Evolutionary conservation across 2,113 vertebrate genomes (phyloP).

Genomic region (Otocyon megalotis): DNA sequence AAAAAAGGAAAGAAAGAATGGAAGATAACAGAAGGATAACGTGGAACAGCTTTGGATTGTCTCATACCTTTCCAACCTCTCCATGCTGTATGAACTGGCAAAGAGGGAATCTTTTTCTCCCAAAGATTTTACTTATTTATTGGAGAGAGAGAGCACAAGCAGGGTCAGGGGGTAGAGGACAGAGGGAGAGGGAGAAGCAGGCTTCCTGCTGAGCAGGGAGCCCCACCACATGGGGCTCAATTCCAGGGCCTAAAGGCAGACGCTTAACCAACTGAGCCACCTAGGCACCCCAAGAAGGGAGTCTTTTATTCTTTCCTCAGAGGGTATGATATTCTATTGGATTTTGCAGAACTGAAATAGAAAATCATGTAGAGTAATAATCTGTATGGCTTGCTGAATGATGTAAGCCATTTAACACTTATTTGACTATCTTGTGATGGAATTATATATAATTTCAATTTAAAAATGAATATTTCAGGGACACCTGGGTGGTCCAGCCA

Average conservation of each 20-base stretch:
- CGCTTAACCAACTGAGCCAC: neutral
- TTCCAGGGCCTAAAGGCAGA: neutral
- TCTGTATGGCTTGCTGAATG: neutral
- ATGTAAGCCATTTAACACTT: neutral
- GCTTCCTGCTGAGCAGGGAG: too few species aligned
- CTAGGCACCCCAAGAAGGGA: neutral
- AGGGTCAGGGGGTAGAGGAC: neutral
- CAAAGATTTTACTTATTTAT: neutral
- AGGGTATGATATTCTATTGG: neutral
- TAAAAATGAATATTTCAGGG: neutral
- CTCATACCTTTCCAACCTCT: neutral
- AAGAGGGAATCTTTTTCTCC: neutral
- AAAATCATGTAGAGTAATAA: conserved; percentile 5
- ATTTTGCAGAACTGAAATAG: neutral
- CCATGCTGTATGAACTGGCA: neutral
- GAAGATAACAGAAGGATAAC: neutral
- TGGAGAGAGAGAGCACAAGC: neutral
- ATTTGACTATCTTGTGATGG: neutral
- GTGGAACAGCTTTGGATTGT: neutral
- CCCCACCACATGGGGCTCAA: neutral
- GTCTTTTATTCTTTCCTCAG: conserved; percentile 23
- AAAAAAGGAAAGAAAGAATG: neutral
- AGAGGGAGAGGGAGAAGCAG: neutral
- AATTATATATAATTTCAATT: neutral
- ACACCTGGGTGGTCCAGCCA: too few species aligned